Conservation (phyloP, 1,140 invertebrate genomes). For the Bombus polaris region DNA sequence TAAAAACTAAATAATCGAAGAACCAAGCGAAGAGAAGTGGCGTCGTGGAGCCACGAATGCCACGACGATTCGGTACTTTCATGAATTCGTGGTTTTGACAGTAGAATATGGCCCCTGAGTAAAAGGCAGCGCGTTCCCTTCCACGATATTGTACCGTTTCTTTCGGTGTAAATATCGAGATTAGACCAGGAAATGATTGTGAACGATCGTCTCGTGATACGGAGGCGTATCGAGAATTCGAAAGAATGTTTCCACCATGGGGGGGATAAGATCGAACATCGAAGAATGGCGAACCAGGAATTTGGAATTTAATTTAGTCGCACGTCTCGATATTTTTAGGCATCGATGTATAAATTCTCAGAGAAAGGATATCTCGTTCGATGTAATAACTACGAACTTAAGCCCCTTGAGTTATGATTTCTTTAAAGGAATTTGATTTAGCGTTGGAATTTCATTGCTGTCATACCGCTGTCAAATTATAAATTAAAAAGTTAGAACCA, state of each 20-base stretch:
- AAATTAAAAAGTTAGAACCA: too few species aligned
- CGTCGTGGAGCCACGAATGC: slow-evolving; percentile 8
- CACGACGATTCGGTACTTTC: neutral
- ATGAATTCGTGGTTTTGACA: slow-evolving; percentile 30
- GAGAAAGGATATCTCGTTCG: neutral
- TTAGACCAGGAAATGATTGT: slow-evolving; percentile 19
- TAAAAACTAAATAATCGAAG: slow-evolving; percentile 59
- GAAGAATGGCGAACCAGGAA: neutral
- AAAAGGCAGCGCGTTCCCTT: neutral
- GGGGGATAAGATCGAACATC: neutral
- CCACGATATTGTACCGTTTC: neutral
- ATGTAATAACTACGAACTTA: neutral
- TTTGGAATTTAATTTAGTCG: slow-evolving; percentile 8
- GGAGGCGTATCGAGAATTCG: slow-evolving; percentile 3
- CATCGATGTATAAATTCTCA: neutral
- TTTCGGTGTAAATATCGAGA: slow-evolving; percentile 35
- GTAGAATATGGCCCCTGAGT: neutral
- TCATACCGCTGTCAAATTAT: too few species aligned
- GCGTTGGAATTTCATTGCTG: neutral
- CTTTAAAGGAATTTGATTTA: neutral
- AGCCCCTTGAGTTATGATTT: neutral
- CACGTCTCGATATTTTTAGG: neutral
- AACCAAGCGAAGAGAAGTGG: neutral
- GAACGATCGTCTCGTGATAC: neutral
- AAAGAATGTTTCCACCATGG: neutral